Conservation (phyloP, 1,140 invertebrate species). For the Palaemon carinicauda region DNA sequence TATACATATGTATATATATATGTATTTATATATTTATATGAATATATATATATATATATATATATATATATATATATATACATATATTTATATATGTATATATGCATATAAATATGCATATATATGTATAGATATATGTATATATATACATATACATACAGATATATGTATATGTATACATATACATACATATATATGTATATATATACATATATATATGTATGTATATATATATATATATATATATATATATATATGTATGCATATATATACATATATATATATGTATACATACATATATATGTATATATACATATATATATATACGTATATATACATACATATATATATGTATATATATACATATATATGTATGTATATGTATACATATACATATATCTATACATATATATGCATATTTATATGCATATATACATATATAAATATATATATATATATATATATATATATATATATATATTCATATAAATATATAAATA, state of each 20-base stretch:
- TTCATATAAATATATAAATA: background rate
- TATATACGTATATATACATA: background rate
- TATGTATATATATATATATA: background rate
- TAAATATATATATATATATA: constrained; percentile 2
- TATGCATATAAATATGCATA: background rate
- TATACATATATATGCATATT: too few species aligned
- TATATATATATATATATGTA: background rate
- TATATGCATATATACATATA: background rate
- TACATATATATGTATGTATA: background rate
- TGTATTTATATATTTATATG: too few species aligned
- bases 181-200: background rate
- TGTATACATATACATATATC: background rate
- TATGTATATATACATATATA: background rate
- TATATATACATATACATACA: too few species aligned
- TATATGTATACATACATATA: too few species aligned
- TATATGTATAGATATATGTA: too few species aligned
- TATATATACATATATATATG: background rate
- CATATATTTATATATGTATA: background rate
- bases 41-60: background rate
- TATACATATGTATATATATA: background rate
- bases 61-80: background rate
- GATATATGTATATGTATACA: too few species aligned
- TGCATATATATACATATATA: background rate
- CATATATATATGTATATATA: background rate
- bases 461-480: background rate